These are phyloP conservation scores for Panagrolaimus sp. DNA, from an alignment of 1,140 invertebrate species.

Conservation along the genomic window DNA sequence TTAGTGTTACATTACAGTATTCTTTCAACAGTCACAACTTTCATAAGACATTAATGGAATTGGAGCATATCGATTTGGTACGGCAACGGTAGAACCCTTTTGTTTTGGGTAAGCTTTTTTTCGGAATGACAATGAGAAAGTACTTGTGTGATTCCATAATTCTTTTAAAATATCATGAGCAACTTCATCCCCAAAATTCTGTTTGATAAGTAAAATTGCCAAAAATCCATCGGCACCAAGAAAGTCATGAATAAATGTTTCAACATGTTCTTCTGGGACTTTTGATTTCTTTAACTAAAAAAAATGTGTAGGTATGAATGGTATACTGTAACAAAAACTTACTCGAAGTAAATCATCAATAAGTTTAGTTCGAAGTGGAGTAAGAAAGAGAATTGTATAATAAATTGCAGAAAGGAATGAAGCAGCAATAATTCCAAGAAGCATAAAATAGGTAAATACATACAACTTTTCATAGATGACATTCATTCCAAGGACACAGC, in stretches of 20 bases:
- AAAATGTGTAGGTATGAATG: background rate
- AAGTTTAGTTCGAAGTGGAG: background rate
- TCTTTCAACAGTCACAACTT: too few relatives aligned
- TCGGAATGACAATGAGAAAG: too few relatives aligned
- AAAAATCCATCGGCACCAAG: conserved; percentile 7
- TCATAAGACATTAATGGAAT: too few relatives aligned
- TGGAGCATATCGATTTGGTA: too few relatives aligned
- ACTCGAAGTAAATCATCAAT: background rate
- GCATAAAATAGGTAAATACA: background rate
- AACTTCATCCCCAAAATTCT: background rate
- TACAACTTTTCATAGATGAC: background rate
- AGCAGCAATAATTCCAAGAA: background rate
- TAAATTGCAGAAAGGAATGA: background rate
- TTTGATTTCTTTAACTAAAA: too few relatives aligned
- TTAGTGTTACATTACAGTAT: too few relatives aligned
- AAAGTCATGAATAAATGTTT: background rate
- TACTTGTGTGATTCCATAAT: background rate
- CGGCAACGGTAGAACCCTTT: too few relatives aligned
- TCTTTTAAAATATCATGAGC: background rate
- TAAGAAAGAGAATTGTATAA: background rate
- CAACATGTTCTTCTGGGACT: background rate
- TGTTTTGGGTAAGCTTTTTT: too few relatives aligned
- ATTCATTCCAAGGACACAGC: conserved; percentile 9
- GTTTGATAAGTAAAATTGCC: background rate
- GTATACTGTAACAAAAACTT: background rate